phyloP scores from a whole-genome alignment of 2,113 vertebrate species.

The Gallinago paraguaiae region DNA sequence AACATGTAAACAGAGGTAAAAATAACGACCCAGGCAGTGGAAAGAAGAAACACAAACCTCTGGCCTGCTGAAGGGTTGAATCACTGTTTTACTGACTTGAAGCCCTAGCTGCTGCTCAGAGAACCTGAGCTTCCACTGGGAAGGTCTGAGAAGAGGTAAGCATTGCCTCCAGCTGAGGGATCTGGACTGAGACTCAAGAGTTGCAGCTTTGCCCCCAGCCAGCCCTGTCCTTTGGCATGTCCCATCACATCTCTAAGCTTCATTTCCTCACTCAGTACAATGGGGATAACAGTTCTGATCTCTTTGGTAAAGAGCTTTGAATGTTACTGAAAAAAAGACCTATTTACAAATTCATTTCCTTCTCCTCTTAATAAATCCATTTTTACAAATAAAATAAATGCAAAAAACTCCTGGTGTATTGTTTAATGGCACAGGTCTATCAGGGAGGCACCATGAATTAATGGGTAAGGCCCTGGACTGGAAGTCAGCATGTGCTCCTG shows the following conservation, averaged over 20 bases:
- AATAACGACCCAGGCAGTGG: neutral
- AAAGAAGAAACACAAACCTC: neutral
- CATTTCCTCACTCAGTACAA: neutral
- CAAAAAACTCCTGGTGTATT: fast-evolving
- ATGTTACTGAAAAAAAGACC: neutral
- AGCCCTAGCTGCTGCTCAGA: neutral
- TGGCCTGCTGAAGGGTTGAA: neutral
- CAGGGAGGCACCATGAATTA: neutral
- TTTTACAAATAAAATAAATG: neutral
- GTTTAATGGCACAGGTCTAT: neutral
- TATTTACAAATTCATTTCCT: neutral
- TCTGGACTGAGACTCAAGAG: neutral
- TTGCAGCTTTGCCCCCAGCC: neutral
- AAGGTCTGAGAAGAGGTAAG: neutral
- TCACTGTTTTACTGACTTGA: neutral
- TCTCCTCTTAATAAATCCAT: neutral
- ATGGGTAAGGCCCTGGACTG: fast-evolving
- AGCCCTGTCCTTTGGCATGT: neutral
- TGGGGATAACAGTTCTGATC: neutral
- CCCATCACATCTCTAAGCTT: neutral
- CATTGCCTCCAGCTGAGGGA: neutral
- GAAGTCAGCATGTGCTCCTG: neutral
- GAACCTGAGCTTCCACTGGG: neutral
- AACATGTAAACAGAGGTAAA: neutral
- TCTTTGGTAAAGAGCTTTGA: neutral